These are phyloP conservation scores for Gouania willdenowi DNA, from an alignment of 2,797 vertebrate genomes.

Conservation along the genomic window DNA sequence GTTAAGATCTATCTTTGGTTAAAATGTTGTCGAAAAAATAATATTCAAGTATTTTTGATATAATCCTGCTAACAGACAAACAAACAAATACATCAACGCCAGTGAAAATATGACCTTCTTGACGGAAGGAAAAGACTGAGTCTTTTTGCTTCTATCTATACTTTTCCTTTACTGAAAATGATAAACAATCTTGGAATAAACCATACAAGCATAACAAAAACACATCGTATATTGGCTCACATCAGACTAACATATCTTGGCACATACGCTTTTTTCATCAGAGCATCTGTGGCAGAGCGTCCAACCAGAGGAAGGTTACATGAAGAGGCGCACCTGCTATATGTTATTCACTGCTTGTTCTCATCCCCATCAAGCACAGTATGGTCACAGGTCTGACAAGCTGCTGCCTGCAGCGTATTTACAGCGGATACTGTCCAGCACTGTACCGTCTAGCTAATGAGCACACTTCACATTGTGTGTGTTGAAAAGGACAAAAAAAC, in stretches of 20 bases:
- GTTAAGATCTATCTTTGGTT: no score
- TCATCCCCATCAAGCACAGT: slow-evolving; percentile 45
- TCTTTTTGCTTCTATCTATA: no score
- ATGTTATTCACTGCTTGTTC: slow-evolving; percentile 47
- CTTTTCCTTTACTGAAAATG: no score
- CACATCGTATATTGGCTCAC: slow-evolving; percentile 39
- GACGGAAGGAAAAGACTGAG: no score
- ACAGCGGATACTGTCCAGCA: slow-evolving; percentile 2
- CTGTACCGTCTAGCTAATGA: neutral
- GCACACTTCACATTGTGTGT: neutral
- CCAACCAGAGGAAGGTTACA: slow-evolving; percentile 46
- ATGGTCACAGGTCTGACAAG: slow-evolving; percentile 36
- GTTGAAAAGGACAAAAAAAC: neutral
- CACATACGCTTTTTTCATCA: slow-evolving; percentile 47
- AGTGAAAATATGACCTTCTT: no score
- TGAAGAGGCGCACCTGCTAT: slow-evolving; percentile 54
- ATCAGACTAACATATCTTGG: slow-evolving; percentile 49
- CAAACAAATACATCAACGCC: no score
- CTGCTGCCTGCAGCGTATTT: slow-evolving; percentile 36
- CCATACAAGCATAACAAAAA: slow-evolving; percentile 32
- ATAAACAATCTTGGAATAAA: no score
- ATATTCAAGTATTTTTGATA: no score
- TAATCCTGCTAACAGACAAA: no score
- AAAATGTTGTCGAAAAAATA: no score
- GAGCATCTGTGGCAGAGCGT: slow-evolving; percentile 51